A percentile compares a stretch with the other conserved stretches of the same genome.
Conservation (phyloP, 1,140 invertebrate species). For the Dolichoris vasculosae region DNA sequence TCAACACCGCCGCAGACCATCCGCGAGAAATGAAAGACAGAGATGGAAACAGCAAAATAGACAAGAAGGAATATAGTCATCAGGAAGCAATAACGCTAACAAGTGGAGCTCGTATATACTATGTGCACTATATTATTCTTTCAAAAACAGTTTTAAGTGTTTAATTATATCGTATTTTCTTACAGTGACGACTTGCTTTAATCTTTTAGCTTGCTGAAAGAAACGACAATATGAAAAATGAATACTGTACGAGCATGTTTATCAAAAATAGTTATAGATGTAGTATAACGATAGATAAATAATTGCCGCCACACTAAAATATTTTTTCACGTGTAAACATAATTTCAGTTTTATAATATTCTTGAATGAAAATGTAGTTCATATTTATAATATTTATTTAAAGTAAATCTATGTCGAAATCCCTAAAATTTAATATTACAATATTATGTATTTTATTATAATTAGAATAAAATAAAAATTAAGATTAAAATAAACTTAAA, state of each 20-base stretch:
- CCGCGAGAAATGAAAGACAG: neutral
- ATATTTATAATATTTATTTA: too few species aligned
- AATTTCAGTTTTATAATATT: too few species aligned
- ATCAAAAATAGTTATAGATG: too few species aligned
- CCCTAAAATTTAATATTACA: too few species aligned
- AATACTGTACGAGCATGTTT: neutral
- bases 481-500: too few species aligned
- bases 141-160: neutral
- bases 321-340: too few species aligned
- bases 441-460: too few species aligned
- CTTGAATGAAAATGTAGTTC: too few species aligned
- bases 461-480: too few species aligned
- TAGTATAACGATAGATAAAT: too few species aligned
- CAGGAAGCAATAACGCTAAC: conserved; percentile 29
- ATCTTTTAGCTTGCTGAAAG: neutral
- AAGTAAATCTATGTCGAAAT: too few species aligned
- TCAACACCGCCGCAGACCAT: neutral
- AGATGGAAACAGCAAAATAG: neutral
- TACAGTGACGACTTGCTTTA: neutral
- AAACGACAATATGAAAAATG: neutral
- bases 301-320: too few species aligned
- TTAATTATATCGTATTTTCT: neutral
- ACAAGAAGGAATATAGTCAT: conserved; percentile 14
- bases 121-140: neutral
- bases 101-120: neutral